phyloP scores from a whole-genome alignment of 2,113 vertebrate species.

The Ceyx melanurus region DNA sequence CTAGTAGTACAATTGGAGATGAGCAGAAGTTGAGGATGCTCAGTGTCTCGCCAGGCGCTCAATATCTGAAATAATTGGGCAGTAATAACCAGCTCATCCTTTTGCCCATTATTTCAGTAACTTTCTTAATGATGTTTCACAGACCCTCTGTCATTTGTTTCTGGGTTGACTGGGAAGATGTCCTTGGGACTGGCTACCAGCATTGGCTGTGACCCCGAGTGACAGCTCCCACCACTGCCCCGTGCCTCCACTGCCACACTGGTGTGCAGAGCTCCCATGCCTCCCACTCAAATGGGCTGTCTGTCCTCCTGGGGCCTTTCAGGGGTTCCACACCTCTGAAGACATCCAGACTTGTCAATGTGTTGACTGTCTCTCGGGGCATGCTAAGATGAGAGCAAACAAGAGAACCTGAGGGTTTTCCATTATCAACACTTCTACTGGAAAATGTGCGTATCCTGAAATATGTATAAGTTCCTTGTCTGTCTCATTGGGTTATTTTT shows the following conservation, averaged over 20 bases:
- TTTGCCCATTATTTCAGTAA: neutral
- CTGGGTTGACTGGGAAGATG: accelerated
- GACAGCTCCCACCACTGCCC: neutral
- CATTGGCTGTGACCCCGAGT: neutral
- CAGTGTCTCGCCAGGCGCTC: neutral
- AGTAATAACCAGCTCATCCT: neutral
- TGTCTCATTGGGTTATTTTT: neutral
- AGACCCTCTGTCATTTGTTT: neutral
- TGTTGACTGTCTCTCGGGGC: neutral
- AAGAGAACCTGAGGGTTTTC: neutral
- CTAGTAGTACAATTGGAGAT: neutral
- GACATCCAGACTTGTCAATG: neutral
- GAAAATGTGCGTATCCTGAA: neutral
- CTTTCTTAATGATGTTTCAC: neutral
- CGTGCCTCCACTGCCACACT: accelerated
- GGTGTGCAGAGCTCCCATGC: neutral
- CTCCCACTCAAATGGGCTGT: accelerated
- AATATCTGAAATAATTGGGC: neutral
- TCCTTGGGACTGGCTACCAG: neutral
- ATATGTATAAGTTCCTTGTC: neutral
- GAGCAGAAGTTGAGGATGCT: neutral
- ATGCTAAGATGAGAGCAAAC: neutral
- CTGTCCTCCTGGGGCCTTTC: neutral
- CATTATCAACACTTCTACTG: neutral
- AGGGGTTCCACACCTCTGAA: neutral